These are phyloP conservation scores for Isurus oxyrinchus DNA, from an alignment of 2,113 vertebrate species.

Conservation along the genomic window DNA sequence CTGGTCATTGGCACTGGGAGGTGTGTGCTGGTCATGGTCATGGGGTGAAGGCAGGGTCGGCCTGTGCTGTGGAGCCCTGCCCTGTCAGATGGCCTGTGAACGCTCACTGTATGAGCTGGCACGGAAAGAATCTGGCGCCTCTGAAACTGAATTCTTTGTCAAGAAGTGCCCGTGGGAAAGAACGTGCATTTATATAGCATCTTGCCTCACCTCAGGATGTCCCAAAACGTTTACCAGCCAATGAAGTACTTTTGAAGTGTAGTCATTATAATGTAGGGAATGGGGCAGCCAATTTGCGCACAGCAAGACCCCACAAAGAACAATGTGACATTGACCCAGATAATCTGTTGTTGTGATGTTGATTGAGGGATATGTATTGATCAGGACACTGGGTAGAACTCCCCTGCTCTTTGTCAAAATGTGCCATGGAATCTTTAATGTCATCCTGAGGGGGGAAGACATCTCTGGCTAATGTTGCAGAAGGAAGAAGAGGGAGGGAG, in stretches of 20 bases:
- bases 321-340: background rate
- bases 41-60: background rate
- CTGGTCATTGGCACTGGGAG: background rate
- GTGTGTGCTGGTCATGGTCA: background rate
- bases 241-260: background rate
- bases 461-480: background rate
- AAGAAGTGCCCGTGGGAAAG: background rate
- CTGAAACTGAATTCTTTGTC: background rate
- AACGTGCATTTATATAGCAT: background rate
- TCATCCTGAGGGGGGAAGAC: background rate
- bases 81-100: background rate
- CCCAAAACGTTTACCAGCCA: background rate
- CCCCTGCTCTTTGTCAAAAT: background rate
- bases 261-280: background rate
- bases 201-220: background rate
- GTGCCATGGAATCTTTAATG: background rate
- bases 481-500: background rate
- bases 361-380: background rate
- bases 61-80: background rate
- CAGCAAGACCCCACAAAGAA: background rate
- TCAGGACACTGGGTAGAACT: background rate
- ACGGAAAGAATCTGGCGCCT: background rate
- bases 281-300: background rate
- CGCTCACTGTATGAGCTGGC: background rate
- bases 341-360: background rate